phyloP scores from a whole-genome alignment of 2,797 vertebrate species.

The Darevskia mixta region DNA sequence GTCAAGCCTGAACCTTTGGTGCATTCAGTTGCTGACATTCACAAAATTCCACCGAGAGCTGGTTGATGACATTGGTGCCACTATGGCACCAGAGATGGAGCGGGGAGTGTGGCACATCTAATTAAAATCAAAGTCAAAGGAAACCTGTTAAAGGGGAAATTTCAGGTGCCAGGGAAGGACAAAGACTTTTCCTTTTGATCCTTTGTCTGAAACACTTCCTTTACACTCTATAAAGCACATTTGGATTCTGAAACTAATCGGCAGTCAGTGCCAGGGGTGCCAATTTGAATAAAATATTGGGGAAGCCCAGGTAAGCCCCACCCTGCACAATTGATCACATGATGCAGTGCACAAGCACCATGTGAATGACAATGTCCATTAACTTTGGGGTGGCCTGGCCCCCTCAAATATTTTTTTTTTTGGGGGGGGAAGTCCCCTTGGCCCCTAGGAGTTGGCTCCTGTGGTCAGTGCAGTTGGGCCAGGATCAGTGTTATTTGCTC shows the following conservation, averaged over 20 bases:
- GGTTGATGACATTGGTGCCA: background rate
- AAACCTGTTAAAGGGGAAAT: background rate
- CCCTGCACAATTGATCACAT: too few relatives aligned
- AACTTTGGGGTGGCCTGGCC: too few relatives aligned
- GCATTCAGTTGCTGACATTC: background rate
- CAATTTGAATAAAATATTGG: background rate
- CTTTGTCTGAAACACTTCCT: background rate
- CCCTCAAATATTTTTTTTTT: too few relatives aligned
- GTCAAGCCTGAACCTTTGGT: background rate
- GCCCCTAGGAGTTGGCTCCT: too few relatives aligned
- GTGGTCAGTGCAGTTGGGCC: too few relatives aligned
- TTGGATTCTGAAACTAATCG: background rate
- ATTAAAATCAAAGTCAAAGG: conserved; percentile 26
- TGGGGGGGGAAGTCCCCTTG: too few relatives aligned
- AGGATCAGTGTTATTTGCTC: too few relatives aligned
- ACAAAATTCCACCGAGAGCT: background rate
- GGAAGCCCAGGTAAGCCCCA: too few relatives aligned
- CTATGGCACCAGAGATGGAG: background rate
- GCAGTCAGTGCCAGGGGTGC: background rate
- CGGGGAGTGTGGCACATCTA: background rate
- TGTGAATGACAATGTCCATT: too few relatives aligned
- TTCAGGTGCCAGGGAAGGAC: background rate
- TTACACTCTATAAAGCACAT: background rate
- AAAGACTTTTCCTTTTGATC: background rate
- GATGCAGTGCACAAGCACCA: too few relatives aligned